phyloP scores from a whole-genome alignment of 2,888 invertebrate genomes.

The Plagodis dolabraria region DNA sequence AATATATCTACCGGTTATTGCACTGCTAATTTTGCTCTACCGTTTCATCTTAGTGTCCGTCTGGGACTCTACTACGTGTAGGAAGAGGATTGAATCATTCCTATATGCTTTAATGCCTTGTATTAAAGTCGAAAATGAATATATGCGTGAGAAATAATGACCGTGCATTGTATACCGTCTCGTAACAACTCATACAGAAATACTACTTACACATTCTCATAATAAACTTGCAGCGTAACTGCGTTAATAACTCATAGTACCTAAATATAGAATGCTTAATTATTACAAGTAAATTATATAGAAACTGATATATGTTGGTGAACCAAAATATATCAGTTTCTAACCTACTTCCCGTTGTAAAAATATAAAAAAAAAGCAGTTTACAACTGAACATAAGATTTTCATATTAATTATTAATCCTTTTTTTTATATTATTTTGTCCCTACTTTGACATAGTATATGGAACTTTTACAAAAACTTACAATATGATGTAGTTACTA shows the following conservation, averaged over 20 bases:
- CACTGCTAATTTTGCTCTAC: conserved; percentile 63
- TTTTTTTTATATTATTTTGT: too few species aligned
- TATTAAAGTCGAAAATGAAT: conserved; percentile 14
- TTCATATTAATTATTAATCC: too few species aligned
- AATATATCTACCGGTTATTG: conserved; percentile 64
- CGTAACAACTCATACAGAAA: conserved; percentile 13
- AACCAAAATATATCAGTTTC: too few species aligned
- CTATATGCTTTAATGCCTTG: conserved; percentile 1
- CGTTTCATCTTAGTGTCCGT: conserved; percentile 59
- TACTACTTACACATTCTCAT: conserved; percentile 20
- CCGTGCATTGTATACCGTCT: not conserved
- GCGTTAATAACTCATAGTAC: not conserved
- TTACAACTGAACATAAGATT: too few species aligned
- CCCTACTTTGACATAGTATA: too few species aligned
- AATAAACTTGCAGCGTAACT: not conserved
- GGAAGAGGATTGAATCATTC: not conserved
- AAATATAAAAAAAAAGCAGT: too few species aligned
- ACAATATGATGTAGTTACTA: too few species aligned
- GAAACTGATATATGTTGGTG: too few species aligned
- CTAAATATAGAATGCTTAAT: too few species aligned
- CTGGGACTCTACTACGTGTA: conserved; percentile 34
- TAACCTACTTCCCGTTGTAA: too few species aligned
- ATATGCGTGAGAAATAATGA: not conserved
- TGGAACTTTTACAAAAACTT: too few species aligned
- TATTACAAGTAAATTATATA: too few species aligned